These are phyloP conservation scores for Drosophila infuscata DNA, from an alignment of 2,888 invertebrate genomes.

Conservation along the genomic window DNA sequence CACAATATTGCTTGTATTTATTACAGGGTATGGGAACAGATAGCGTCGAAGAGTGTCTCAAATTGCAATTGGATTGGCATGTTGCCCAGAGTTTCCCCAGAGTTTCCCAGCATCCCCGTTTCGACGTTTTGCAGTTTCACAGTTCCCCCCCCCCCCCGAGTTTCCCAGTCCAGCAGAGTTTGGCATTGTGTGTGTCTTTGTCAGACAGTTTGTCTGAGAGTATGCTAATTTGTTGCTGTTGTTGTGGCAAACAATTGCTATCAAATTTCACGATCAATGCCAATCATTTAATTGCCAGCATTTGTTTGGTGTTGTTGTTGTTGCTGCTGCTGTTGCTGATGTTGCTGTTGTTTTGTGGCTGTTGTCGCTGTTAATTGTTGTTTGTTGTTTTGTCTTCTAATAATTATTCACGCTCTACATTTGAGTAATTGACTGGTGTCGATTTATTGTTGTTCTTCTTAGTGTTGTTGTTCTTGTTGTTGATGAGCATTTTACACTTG, in stretches of 20 bases:
- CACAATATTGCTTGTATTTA: no score
- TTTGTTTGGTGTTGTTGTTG: not conserved
- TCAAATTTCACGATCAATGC: conserved; percentile 78
- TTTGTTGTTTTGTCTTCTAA: conserved; percentile 35
- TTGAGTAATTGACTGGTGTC: conserved; percentile 49
- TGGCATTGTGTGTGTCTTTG: conserved; percentile 53
- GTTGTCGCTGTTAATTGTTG: conserved; percentile 1
- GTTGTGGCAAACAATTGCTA: conserved; percentile 65
- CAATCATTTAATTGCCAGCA: conserved; percentile 74
- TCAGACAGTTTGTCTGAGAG: conserved; percentile 62
- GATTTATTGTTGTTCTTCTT: conserved; percentile 11
- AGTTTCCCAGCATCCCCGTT: not conserved
- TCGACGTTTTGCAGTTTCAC: not conserved
- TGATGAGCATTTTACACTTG: conserved; percentile 57
- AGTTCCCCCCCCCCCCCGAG: not conserved
- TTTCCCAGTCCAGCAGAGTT: conserved; percentile 15
- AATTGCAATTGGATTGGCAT: conserved; percentile 69
- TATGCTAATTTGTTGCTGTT: conserved; percentile 31
- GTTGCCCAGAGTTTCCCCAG: conserved; percentile 43
- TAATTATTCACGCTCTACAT: conserved; percentile 73
- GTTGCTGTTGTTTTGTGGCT: conserved; percentile 6
- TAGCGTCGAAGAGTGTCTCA: conserved; percentile 28
- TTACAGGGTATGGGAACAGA: conserved; percentile 9
- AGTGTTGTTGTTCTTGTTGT: conserved; percentile 7
- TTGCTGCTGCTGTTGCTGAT: conserved; percentile 4